A percentile compares a stretch with the other conserved stretches of the same genome.
Evolutionary conservation across 2,113 vertebrate genomes (phyloP).

Genomic region (Corvus hawaiiensis): DNA sequence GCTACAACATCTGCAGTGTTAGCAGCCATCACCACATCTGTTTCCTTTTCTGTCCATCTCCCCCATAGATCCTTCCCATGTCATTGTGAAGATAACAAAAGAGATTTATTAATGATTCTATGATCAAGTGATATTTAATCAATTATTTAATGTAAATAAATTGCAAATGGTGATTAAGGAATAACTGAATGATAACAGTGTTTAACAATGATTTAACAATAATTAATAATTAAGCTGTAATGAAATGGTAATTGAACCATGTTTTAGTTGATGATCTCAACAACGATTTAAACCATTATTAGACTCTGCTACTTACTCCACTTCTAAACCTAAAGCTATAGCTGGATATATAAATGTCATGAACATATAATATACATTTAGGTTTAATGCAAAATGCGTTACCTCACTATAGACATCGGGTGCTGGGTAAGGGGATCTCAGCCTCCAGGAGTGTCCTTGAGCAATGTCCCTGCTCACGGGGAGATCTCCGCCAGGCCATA

Average conservation of each 20-base stretch:
- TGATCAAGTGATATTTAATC: background rate
- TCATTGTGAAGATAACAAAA: background rate
- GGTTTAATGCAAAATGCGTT: background rate
- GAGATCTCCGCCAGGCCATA: rapidly evolving
- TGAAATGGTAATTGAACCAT: background rate
- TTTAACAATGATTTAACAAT: background rate
- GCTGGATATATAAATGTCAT: background rate
- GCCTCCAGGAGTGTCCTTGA: too few relatives aligned
- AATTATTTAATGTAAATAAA: background rate
- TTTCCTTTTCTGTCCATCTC: background rate
- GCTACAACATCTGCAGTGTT: background rate
- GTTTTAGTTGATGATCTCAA: background rate
- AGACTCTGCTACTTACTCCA: background rate
- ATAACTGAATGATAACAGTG: background rate
- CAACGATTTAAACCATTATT: background rate
- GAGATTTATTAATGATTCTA: background rate
- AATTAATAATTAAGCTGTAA: background rate
- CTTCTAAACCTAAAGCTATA: background rate
- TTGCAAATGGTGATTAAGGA: background rate
- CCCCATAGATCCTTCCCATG: background rate
- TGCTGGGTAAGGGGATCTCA: background rate
- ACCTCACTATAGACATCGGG: background rate
- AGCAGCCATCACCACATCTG: background rate
- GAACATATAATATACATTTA: background rate
- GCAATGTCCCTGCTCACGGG: background rate